Percentiles rank a stretch among this genome's conserved stretches.
phyloP scores from a whole-genome alignment of 2,113 vertebrate genomes.

The Leucosticte australis region DNA sequence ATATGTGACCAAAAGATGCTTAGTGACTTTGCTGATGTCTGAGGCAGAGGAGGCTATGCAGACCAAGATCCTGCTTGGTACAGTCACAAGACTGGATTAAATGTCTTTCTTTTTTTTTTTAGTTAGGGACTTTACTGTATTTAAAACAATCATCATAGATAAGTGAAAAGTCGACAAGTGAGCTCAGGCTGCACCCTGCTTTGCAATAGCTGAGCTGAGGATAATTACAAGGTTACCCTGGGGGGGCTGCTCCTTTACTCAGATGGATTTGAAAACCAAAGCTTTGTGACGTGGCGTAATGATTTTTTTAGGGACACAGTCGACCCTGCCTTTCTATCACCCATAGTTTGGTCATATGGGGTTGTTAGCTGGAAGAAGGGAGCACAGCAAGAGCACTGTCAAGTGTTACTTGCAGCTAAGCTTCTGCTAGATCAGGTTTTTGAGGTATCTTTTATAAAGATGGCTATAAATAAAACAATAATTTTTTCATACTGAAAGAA shows the following conservation, averaged over 20 bases:
- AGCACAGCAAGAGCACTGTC: not conserved
- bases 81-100: not conserved
- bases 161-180: not conserved
- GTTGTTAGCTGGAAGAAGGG: not conserved
- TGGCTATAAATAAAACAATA: not conserved
- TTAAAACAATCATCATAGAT: slow-evolving; percentile 27
- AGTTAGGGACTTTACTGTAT: not conserved
- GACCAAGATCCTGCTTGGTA: not conserved
- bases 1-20: not conserved
- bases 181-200: slow-evolving; percentile 12
- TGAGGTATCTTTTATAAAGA: not conserved
- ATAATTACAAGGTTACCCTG: slow-evolving; percentile 38
- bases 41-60: not conserved
- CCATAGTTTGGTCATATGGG: not conserved
- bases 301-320: not conserved
- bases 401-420: not conserved
- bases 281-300: not conserved
- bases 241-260: not conserved
- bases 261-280: not conserved
- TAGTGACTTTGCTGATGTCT: not conserved
- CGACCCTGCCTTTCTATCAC: not conserved
- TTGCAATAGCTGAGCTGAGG: slow-evolving; percentile 12
- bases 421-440: not conserved
- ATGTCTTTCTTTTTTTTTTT: not conserved
- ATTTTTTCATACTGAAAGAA: slow-evolving; percentile 28